phyloP scores from a whole-genome alignment of 2,113 vertebrate species.

The Pholis gunnellus region DNA sequence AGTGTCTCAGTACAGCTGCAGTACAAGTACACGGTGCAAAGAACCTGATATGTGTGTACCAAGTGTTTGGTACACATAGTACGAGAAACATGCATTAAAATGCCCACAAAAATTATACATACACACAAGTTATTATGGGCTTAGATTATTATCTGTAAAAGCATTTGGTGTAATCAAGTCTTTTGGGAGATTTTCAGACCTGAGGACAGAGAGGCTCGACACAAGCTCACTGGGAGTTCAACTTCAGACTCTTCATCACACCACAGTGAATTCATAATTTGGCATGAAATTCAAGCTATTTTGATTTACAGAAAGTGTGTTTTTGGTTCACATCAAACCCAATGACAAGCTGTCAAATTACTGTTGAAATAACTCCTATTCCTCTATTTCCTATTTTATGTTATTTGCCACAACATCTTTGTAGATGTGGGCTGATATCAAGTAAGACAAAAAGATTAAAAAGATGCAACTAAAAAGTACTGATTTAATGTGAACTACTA shows the following conservation, averaged over 20 bases:
- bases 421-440: slow-evolving; percentile 9
- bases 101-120: not conserved
- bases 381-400: not conserved
- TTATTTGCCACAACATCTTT: not conserved
- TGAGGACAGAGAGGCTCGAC: slow-evolving; percentile 6
- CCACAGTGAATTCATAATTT: slow-evolving; percentile 23
- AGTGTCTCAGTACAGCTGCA: not conserved
- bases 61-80: slow-evolving; percentile 9
- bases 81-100: slow-evolving; percentile 46
- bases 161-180: slow-evolving; percentile 33
- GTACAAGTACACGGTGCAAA: slow-evolving; percentile 50
- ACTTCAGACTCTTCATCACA: slow-evolving; percentile 7
- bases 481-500: not conserved
- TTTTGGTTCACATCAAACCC: not conserved
- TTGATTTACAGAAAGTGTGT: not conserved
- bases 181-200: slow-evolving; percentile 30
- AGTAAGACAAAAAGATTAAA: slow-evolving; percentile 13
- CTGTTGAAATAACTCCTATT: not conserved
- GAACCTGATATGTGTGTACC: slow-evolving; percentile 33
- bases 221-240: slow-evolving; percentile 26
- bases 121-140: not conserved
- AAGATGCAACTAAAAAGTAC: slow-evolving; percentile 21
- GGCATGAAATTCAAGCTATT: slow-evolving; percentile 13
- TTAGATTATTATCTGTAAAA: slow-evolving; percentile 2
- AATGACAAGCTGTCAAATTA: not conserved